phyloP scores from a whole-genome alignment of 2,888 invertebrate genomes.

The Torymus aiolomorphi region DNA sequence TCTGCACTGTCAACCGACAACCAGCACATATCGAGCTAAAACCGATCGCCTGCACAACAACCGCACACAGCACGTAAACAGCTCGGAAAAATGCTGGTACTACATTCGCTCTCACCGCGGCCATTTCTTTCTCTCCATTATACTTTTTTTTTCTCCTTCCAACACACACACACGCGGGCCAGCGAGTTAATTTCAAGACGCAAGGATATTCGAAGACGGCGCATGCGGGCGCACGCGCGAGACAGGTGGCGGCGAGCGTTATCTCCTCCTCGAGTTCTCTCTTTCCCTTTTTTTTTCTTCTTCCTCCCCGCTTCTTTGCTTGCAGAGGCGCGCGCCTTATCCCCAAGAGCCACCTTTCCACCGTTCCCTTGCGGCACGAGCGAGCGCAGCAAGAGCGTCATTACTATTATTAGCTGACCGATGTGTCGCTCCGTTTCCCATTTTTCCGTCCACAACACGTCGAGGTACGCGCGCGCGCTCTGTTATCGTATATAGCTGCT shows the following conservation, averaged over 20 bases:
- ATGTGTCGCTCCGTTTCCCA: conserved; percentile 41
- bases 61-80: too few species aligned
- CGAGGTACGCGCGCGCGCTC: too few species aligned
- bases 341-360: not conserved
- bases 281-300: not conserved
- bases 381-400: conserved; percentile 13
- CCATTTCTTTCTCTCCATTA: too few species aligned
- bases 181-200: conserved; percentile 24
- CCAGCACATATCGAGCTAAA: too few species aligned
- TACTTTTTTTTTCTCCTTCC: too few species aligned
- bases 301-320: not conserved
- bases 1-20: too few species aligned
- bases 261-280: conserved; percentile 8
- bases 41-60: too few species aligned
- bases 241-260: conserved; percentile 31
- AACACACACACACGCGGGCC: too few species aligned
- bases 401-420: conserved; percentile 56
- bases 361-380: conserved; percentile 20
- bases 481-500: too few species aligned
- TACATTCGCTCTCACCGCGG: too few species aligned
- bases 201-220: not conserved
- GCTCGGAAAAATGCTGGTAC: too few species aligned
- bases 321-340: too few species aligned
- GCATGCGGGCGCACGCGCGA: conserved; percentile 4
- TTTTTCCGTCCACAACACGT: conserved; percentile 23